Base-by-base conservation (phyloP, 2,797 vertebrate genomes). In the Hydrocynus forskahlii region DNA sequence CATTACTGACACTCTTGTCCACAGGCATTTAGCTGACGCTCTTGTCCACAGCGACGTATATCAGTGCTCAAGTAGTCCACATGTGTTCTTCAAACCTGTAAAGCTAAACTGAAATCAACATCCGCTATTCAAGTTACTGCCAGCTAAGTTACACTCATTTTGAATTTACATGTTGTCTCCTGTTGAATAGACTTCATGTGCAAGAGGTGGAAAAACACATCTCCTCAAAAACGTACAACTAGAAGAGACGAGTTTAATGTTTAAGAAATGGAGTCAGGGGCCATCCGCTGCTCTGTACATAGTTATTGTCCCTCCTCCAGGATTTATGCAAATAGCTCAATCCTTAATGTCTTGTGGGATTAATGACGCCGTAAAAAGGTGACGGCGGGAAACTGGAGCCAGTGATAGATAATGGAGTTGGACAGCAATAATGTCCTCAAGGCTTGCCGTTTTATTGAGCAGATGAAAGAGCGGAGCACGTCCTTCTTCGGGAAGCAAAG, bases 321-420 rank as follows among this genome's bases (percentile, higher is more conserved):
- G 45, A 75, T 68, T 79, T 50, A 79, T 79, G 70, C 76, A 79
- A 79, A 79, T 79, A 78, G 63, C 62, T 79, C 81, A 83, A 62
- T 83, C 64, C 71, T 75, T 75, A 83, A 79, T 83, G 70, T 77
- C 75, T 70, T 75, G 7, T 50, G 52, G 63, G 71, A 75, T 81
- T 64, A 76, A 81, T 83, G 72, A 57, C 48, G 76, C 81, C 40
- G 64, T 76, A 74, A 75, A 78, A 74, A 54, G 60, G 75, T 78
- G 72, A 82, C 75, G 43, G 55, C 71, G n/a, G 73, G 75, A 78
- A 82, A 78, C 78, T 35, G 67, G 69, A 66, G 29, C 64, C 55
- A 43, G 62, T 40, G 70, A 68, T 38, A 74, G 72, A 76, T 76
- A 82, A 78, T 78, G 43, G 54, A 76, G 73, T 82, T 68, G 81